Evolutionary conservation across 2,797 vertebrate species (phyloP).

Genomic region (Xenops minutus): DNA sequence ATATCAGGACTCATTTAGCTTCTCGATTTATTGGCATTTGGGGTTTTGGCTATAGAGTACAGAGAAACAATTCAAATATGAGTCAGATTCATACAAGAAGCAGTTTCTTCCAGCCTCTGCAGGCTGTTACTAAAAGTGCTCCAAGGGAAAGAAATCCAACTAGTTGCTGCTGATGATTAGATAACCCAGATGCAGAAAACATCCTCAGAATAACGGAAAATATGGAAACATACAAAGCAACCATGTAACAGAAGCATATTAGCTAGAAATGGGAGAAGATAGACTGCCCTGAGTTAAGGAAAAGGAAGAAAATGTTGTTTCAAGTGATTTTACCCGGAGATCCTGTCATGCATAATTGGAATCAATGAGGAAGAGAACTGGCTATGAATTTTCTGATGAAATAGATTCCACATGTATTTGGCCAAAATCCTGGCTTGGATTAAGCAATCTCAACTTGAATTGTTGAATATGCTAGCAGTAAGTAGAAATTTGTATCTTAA

Average conservation of each 20-base stretch:
- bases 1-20: not conserved
- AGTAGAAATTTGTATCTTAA: not conserved
- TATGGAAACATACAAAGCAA: not conserved
- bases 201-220: not conserved
- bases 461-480: not conserved
- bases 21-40: not conserved
- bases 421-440: slow-evolving; percentile 8
- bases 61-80: not conserved
- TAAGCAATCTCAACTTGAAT: slow-evolving; percentile 15
- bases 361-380: not conserved
- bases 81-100: slow-evolving; percentile 5
- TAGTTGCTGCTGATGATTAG: not conserved
- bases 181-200: not conserved
- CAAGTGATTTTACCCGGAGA: not conserved
- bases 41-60: not conserved
- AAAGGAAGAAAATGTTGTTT: not conserved
- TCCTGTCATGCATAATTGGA: not conserved
- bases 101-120: not conserved
- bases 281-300: not conserved
- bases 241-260: not conserved
- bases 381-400: not conserved
- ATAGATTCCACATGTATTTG: slow-evolving; percentile 31
- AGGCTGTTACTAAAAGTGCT: not conserved
- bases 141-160: not conserved
- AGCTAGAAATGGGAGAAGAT: not conserved